Base-by-base conservation (phyloP, 2,797 vertebrate species). In the Odontamblyopus lacepedii region DNA sequence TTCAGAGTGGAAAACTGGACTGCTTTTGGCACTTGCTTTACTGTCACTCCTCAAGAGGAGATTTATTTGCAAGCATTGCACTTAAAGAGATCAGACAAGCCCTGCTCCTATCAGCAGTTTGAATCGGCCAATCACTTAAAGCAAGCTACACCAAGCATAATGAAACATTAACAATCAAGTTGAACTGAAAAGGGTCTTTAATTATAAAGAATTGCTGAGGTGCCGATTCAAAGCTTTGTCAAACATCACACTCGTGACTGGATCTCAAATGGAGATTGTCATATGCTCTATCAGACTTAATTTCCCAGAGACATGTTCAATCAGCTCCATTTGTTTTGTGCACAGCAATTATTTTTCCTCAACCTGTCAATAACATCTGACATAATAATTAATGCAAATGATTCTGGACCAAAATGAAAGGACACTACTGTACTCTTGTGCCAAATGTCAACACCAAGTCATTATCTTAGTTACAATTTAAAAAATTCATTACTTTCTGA, bases 91-190 rank as follows among this genome's bases (percentile, higher is more conserved):
- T 93, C 90, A 90, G 92, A 93, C 90, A 83, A 79, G 85, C 82
- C 75, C 82, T 92, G 92, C 92, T 86, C 90, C 81, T 89, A 93
- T 95, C 94, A 95, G 94, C 94, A 94, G 84, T 95, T 94, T 94
- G 84, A 88, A 92, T 91, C 60, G 63, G 83, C 91, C 92, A 94
- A 94, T 94, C 92, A 93, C 93, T 95, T 95, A 94, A 94, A 93
- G 87, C 85, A 2, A 82, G 69, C 82, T 83, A 80, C 91, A 90
- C 81, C 62, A 83, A 89, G 87, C 89, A 92, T 91, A 93, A 94
- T 91, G 89, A 94, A 92, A 87, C 90, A 92, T 94, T 91, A 92
- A 93, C 88, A 90, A 90, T 92, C 81, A 83, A 87, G 85, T 88
- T 89, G 80, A 84, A 84, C 85, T 72, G 82, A 83, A 69, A 82